These are phyloP conservation scores for Hippocampus comes DNA, from an alignment of 2,113 vertebrate genomes.

Conservation along the genomic window DNA sequence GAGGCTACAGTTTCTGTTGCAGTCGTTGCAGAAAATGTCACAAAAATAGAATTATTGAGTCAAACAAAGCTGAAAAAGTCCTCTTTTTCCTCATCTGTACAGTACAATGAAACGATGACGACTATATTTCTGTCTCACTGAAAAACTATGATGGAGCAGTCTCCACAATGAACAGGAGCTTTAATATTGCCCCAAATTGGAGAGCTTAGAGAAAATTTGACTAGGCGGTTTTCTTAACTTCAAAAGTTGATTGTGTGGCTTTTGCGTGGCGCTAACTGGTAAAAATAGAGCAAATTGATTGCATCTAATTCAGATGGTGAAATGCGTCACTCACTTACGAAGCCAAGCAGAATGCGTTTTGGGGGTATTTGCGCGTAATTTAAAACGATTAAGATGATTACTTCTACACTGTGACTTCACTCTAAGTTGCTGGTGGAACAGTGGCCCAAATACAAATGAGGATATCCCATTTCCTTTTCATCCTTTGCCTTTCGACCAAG, in stretches of 20 bases:
- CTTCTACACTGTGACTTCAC: background rate
- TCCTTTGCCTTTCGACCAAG: background rate
- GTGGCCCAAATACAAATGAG: background rate
- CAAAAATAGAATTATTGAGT: background rate
- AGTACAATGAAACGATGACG: background rate
- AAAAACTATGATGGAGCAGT: background rate
- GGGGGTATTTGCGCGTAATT: no score
- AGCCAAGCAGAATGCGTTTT: no score
- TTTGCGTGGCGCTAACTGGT: no score
- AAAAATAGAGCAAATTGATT: no score
- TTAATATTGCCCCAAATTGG: constrained; percentile 16
- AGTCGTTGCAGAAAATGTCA: background rate
- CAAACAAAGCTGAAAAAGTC: constrained; percentile 9
- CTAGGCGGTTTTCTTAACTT: background rate
- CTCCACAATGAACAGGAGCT: constrained; percentile 13
- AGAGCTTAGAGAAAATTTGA: constrained; percentile 3
- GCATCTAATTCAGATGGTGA: no score
- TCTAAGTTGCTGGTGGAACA: background rate
- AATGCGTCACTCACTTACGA: no score
- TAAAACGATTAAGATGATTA: background rate
- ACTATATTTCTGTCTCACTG: background rate
- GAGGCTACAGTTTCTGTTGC: background rate
- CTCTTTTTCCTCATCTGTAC: background rate
- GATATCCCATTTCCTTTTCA: background rate
- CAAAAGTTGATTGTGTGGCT: background rate